Percentiles rank a stretch among this genome's conserved stretches.
Conservation (phyloP, 2,113 vertebrate species). For the Hyaena hyaena region DNA sequence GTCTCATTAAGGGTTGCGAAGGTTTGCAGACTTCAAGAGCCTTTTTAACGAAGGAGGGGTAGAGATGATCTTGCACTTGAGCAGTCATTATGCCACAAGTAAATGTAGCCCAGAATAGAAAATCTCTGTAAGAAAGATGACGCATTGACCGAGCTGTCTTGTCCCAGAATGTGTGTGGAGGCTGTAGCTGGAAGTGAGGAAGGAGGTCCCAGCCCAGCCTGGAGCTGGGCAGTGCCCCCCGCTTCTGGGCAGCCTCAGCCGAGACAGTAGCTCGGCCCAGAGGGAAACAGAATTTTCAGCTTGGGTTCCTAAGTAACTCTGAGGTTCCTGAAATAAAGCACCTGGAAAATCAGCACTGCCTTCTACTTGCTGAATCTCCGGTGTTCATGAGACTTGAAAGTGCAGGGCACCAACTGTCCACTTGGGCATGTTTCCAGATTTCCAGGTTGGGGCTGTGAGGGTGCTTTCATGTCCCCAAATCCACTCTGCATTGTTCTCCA, state of each 20-base stretch:
- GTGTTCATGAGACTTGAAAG: not conserved
- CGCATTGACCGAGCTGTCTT: fast-evolving
- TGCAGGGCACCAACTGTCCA: not conserved
- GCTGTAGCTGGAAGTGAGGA: not conserved
- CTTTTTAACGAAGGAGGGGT: not conserved
- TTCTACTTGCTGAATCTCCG: not conserved
- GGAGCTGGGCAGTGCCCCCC: not conserved
- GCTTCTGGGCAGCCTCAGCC: not conserved
- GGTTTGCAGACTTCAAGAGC: not conserved
- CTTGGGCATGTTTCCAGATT: not conserved
- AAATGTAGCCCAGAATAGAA: not conserved
- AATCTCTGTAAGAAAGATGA: not conserved
- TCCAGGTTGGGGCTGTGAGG: not conserved
- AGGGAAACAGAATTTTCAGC: not conserved
- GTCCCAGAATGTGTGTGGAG: not conserved
- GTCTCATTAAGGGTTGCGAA: not conserved
- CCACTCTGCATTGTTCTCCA: fast-evolving
- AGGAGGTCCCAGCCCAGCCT: not conserved
- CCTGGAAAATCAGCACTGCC: not conserved
- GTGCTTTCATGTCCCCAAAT: not conserved
- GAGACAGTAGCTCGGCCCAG: not conserved
- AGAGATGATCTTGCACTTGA: not conserved
- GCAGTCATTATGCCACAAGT: not conserved
- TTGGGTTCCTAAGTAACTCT: not conserved
- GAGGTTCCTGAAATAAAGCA: not conserved